Base-by-base conservation (phyloP, 2,888 invertebrate genomes). In the Chirona hameri region DNA sequence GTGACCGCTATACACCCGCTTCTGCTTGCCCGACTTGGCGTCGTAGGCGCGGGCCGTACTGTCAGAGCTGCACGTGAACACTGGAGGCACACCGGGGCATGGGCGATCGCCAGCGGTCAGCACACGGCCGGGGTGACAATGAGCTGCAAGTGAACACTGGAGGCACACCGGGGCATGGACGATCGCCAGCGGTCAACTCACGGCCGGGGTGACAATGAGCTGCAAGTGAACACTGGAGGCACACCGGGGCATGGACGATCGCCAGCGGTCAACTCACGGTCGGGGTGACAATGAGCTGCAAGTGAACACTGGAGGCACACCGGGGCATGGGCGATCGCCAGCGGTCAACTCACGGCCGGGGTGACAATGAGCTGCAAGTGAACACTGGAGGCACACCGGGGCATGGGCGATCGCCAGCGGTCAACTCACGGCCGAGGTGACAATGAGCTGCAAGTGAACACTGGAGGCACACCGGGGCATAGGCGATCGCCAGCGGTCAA, bases 21-120 rank as follows among this genome's bases (percentile, higher is more conserved):
- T 87, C 27, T 89, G 83, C 39, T 87, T 85, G 39, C 88, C 89
- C 4, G 89, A 88, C 85, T 89, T 89, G n/a, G 89, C 87, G 84
- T 89, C 89, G 85, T 86, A 90, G 81, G 88, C 87, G 83, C 88
- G 84, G 0, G 87, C 87, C 2, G 86, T 84, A 1, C 87, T 86
- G 85, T 90, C 90, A 0, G 89, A 89, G 82, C 88, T 87, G 7
- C 88, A 89, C 39, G 89, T 89, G 84, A 87, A 89, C 46, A 89
- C 89, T 89, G 86, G 9, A 83, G 57, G 39, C 27, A n/a, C n/a
- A n/a, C n/a, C n/a, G n/a, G 31, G 29, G 52, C 10, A 14, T 14
- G 52, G 52, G 14, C 52, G 52, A n/a, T n/a, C n/a, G n/a, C n/a
- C n/a, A n/a, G n/a, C n/a, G n/a, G n/a, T 14, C 14, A 14, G 10